Percentiles rank a stretch among this genome's conserved stretches.
Evolutionary conservation across 2,888 invertebrate species (phyloP).

Genomic region (Ceraclea dissimilis): DNA sequence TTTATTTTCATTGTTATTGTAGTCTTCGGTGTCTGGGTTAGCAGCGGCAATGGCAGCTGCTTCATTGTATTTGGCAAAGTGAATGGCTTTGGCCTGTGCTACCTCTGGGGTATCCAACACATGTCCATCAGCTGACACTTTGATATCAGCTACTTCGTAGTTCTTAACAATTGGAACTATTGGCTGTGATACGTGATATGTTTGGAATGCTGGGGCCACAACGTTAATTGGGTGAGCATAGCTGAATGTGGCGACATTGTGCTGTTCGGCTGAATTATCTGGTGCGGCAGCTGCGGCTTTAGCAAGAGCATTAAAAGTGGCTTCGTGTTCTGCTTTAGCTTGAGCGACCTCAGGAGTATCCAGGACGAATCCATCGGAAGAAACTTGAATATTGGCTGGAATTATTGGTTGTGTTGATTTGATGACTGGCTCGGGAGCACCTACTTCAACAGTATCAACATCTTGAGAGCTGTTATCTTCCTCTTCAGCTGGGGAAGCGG

Average conservation of each 20-base stretch:
- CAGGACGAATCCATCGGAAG: slow-evolving; percentile 38
- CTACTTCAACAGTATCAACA: slow-evolving; percentile 16
- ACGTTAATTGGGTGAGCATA: slow-evolving; percentile 17
- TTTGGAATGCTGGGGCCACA: background rate
- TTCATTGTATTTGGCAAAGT: slow-evolving; percentile 48
- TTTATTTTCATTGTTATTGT: slow-evolving; percentile 2
- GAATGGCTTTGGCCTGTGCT: slow-evolving; percentile 52
- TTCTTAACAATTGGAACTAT: slow-evolving; percentile 1
- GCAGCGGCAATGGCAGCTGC: slow-evolving; percentile 30
- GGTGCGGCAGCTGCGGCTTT: slow-evolving; percentile 28
- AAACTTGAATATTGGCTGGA: slow-evolving; percentile 20
- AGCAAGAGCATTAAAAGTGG: slow-evolving; percentile 43
- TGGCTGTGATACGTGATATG: background rate
- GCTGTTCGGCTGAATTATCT: background rate
- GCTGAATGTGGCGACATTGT: slow-evolving; percentile 4
- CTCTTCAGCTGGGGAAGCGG: slow-evolving; percentile 1
- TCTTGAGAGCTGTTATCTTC: slow-evolving; percentile 3
- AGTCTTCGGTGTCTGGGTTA: slow-evolving; percentile 7
- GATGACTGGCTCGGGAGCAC: slow-evolving; percentile 3
- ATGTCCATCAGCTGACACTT: slow-evolving; percentile 11
- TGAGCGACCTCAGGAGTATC: slow-evolving; percentile 57
- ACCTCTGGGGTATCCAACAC: slow-evolving; percentile 54
- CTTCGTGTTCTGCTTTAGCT: slow-evolving; percentile 52
- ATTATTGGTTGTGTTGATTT: slow-evolving; percentile 8
- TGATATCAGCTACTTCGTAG: slow-evolving; percentile 8